Conservation (phyloP, 1,140 invertebrate species). For the Pogonomyrmex californicus region DNA sequence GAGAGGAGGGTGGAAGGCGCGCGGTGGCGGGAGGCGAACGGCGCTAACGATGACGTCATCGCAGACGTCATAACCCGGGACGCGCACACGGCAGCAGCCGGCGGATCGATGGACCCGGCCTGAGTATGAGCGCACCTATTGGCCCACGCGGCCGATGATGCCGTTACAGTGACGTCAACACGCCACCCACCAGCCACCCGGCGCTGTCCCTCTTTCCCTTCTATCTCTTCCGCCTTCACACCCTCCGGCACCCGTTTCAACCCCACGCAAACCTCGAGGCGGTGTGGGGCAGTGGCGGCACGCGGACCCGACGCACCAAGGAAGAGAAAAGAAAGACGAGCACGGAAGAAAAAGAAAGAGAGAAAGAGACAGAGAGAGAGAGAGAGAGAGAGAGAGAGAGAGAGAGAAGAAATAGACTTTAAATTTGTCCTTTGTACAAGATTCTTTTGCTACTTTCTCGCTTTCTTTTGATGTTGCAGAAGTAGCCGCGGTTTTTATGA, state of each 20-base stretch:
- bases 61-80: slow-evolving; percentile 81
- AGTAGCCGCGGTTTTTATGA: background rate
- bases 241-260: slow-evolving; percentile 54
- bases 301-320: slow-evolving; percentile 44
- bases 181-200: slow-evolving; percentile 74
- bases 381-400: background rate
- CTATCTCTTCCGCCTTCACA: slow-evolving; percentile 31
- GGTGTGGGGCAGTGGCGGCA: slow-evolving; percentile 51
- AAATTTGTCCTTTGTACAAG: background rate
- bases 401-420: background rate
- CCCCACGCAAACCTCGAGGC: slow-evolving; percentile 62
- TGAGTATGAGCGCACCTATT: slow-evolving; percentile 77
- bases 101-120: slow-evolving; percentile 82
- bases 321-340: background rate
- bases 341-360: too few species aligned
- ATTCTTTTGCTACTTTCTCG: background rate
- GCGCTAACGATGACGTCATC: slow-evolving; percentile 80
- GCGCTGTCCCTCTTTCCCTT: slow-evolving; percentile 46
- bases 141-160: slow-evolving; percentile 80
- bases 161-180: slow-evolving; percentile 81
- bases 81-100: slow-evolving; percentile 74
- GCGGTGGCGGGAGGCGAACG: slow-evolving; percentile 63
- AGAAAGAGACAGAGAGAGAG: background rate
- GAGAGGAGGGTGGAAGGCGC: background rate
- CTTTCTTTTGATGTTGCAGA: background rate